phyloP scores from a whole-genome alignment of 2,888 invertebrate genomes.

The Ethmia dodecea region DNA sequence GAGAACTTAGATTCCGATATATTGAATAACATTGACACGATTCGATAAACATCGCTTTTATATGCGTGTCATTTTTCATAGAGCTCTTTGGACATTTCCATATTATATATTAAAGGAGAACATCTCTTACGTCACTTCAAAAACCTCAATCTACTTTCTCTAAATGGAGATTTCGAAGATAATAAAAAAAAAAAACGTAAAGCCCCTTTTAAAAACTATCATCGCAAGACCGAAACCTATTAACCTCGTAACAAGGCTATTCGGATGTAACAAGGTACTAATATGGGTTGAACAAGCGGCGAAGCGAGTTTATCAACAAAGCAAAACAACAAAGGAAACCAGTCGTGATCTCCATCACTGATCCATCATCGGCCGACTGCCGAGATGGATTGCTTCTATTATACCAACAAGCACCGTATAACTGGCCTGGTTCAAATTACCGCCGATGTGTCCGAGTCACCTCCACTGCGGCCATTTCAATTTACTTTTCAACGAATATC shows the following conservation, averaged over 20 bases:
- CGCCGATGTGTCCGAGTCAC: slow-evolving; percentile 57
- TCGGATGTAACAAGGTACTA: slow-evolving; percentile 65
- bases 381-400: slow-evolving; percentile 66
- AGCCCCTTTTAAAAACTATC: slow-evolving; percentile 36
- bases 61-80: slow-evolving; percentile 9
- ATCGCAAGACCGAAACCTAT: slow-evolving; percentile 43
- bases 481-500: slow-evolving; percentile 39
- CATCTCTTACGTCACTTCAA: not conserved
- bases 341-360: slow-evolving; percentile 70
- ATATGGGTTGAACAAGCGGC: slow-evolving; percentile 50
- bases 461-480: slow-evolving; percentile 40
- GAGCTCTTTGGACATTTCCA: slow-evolving; percentile 6
- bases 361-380: slow-evolving; percentile 60
- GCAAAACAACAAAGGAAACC: slow-evolving; percentile 62
- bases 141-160: slow-evolving; percentile 2
- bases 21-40: slow-evolving; percentile 43
- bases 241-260: slow-evolving; percentile 56
- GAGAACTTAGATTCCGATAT: slow-evolving; percentile 36
- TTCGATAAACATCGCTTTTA: slow-evolving; percentile 30
- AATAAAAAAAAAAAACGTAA: slow-evolving; percentile 8
- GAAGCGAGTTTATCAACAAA: slow-evolving; percentile 58
- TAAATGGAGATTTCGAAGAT: slow-evolving; percentile 1
- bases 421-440: slow-evolving; percentile 54
- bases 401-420: slow-evolving; percentile 60
- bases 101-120: not conserved